Base-by-base conservation (phyloP, 1,140 invertebrate genomes). In the Drosophila repleta region DNA sequence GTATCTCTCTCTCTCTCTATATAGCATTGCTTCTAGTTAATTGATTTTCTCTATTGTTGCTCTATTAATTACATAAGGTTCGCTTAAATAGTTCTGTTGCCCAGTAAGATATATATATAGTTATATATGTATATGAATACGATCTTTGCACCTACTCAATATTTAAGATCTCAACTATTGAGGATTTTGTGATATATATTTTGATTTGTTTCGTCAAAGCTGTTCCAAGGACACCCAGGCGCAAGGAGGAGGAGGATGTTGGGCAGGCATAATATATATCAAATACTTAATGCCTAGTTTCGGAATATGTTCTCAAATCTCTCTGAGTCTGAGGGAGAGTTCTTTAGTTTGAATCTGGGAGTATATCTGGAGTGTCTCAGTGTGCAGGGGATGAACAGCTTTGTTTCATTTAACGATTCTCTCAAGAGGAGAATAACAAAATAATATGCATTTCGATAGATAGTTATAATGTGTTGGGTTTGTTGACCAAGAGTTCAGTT, bases 401-500 rank as follows among this genome's bases (percentile, higher is more conserved):
- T 32, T 32, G 17, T 32, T 41, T 43, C 13, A 35, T 24, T 68
- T 51, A n/a, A 45, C 48, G 18, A 45, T 32, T 35, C 32, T 35
- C 32, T 11, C 10, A 11, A 35, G 32, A 35, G n/a, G 45, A 32
- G 41, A 48, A 32, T 53, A 64, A 57, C 52, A 63, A 43, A 70
- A 70, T 35, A 53, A 49, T 53, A 63, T 65, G 29, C n/a, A 37
- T 68, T 52, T 51, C 18, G 7, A 18, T 68, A 37, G 8, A 61
- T 73, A 65, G 26, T 55, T 60, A 67, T 49, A 60, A 56, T 73
- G 43, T 61, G 26, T 56, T 49, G n/a, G n/a, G n/a, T n/a, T 68
- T 56, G 63, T 87, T 87, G 82, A 79, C 79, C 83, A 87, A 87
- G 83, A 82, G 83, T 88, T 82, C 78, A 79, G 82, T 79, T 88